Base-by-base conservation (phyloP, 2,113 vertebrate genomes). In the Hymenochirus boettgeri region DNA sequence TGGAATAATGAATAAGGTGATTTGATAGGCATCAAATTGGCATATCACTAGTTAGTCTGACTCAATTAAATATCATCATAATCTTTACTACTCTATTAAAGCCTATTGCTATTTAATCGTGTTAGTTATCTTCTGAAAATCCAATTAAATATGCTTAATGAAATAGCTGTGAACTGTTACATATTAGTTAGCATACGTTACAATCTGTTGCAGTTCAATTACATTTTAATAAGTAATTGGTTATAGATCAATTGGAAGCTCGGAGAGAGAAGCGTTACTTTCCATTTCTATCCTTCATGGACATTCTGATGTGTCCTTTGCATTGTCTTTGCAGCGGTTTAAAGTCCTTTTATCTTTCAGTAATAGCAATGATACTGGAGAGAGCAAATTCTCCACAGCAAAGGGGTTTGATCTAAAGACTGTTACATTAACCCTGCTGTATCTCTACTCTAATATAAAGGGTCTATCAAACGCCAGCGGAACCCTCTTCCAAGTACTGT, bases 141-240 rank as follows among this genome's bases (percentile, higher is more conserved):
- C 65, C 65, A 69, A 69, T 69, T 67, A 70, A 77, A 72, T 70
- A 70, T 76, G 74, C 74, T 76, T 80, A 76, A 77, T 76, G 72
- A 61, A 74, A 76, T 48, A 70, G 47, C 73, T 73, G 72, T 74
- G 66, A 74, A 80, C 76, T 75, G 74, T 79, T 65, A 66, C 71
- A 74, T 79, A 74, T 71, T 65, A 59, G 57, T 65, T 60, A 65
- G 61, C 61, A 60, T 69, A 69, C 65, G 65, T 60, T 69, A 69
- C 65, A 69, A 69, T 69, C 65, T 69, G 65, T 59, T 60, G 65
- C 65, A 69, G 65, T 69, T 69, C 65, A 69, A 69, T 69, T 69
- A 69, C 46, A 69, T 69, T 69, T 69, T 69, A 69, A 69, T 69
- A 69, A 69, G 65, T 53, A 69, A 69, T 69, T 69, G 65, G 56